These are phyloP conservation scores for Arctia plantaginis DNA, from an alignment of 2,888 invertebrate species.

Conservation along the genomic window DNA sequence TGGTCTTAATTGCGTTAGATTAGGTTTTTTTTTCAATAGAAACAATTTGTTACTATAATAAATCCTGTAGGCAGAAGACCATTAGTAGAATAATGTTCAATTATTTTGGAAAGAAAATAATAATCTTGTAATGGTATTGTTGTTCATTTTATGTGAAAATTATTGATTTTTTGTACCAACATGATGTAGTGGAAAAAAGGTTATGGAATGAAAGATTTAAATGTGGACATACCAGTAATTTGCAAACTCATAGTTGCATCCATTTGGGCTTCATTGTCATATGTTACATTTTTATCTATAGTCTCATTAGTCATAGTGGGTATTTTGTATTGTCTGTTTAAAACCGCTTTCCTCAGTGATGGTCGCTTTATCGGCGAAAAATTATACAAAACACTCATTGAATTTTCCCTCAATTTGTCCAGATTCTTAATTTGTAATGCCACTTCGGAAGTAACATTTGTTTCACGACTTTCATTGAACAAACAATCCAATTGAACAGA, in stretches of 20 bases:
- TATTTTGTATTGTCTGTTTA: constrained; percentile 61
- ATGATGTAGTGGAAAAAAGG: background rate
- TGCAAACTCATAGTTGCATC: constrained; percentile 74
- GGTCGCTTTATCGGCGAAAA: constrained; percentile 69
- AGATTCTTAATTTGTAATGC: constrained; percentile 48
- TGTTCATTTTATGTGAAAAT: background rate
- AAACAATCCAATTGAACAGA: constrained; percentile 74
- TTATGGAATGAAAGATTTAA: background rate
- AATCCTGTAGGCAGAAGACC: background rate
- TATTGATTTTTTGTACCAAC: background rate
- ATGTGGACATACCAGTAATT: constrained; percentile 70
- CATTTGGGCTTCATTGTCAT: constrained; percentile 57
- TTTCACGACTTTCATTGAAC: constrained; percentile 55
- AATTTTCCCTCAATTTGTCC: constrained; percentile 57
- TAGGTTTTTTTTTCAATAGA: too few species aligned
- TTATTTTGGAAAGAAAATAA: too few species aligned
- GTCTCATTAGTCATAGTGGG: constrained; percentile 45
- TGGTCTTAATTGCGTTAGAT: too few species aligned
- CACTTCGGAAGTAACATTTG: constrained; percentile 39
- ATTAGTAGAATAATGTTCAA: background rate
- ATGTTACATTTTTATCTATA: constrained; percentile 33
- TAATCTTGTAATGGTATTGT: background rate
- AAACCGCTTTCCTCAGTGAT: constrained; percentile 72
- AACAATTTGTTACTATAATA: background rate
- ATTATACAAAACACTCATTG: constrained; percentile 67